These are phyloP conservation scores for Hydrocynus forskahlii DNA, from an alignment of 2,797 vertebrate genomes.

Conservation along the genomic window DNA sequence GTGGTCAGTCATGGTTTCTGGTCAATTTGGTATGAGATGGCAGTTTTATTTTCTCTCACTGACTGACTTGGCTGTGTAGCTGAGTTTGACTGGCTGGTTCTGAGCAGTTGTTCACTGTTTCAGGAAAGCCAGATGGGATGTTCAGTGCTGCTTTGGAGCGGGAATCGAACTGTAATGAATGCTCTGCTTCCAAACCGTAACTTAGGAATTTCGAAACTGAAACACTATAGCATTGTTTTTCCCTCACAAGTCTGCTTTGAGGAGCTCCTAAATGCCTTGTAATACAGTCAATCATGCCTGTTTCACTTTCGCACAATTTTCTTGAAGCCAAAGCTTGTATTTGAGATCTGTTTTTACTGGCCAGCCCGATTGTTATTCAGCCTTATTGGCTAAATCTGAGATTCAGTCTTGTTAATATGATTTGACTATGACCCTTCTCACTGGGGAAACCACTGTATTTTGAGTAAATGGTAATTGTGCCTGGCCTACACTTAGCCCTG, in stretches of 20 bases:
- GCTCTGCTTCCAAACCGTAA: slow-evolving; percentile 23
- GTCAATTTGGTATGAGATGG: not conserved
- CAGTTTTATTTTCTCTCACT: not conserved
- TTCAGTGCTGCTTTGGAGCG: slow-evolving; percentile 27
- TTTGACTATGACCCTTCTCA: slow-evolving; percentile 37
- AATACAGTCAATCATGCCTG: not conserved
- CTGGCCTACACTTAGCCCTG: slow-evolving; percentile 36
- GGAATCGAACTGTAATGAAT: slow-evolving; percentile 32
- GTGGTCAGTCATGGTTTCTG: too few species aligned
- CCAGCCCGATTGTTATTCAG: not conserved
- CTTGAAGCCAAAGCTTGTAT: not conserved
- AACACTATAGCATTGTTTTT: not conserved
- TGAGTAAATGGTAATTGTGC: slow-evolving; percentile 24
- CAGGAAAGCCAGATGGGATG: not conserved
- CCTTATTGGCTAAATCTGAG: slow-evolving; percentile 39
- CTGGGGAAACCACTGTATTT: slow-evolving; percentile 15
- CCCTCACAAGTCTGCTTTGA: not conserved
- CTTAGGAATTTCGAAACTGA: not conserved
- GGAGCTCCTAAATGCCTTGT: not conserved
- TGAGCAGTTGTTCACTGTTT: not conserved
- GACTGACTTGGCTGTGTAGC: not conserved
- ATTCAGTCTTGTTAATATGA: slow-evolving; percentile 36
- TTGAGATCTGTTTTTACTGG: slow-evolving; percentile 24
- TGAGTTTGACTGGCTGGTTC: not conserved
- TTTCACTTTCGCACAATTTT: not conserved